Evolutionary conservation across 2,888 invertebrate genomes (phyloP), one percentile per base, ranked within the genome.

Genomic region (Latrodectus elegans): DNA sequence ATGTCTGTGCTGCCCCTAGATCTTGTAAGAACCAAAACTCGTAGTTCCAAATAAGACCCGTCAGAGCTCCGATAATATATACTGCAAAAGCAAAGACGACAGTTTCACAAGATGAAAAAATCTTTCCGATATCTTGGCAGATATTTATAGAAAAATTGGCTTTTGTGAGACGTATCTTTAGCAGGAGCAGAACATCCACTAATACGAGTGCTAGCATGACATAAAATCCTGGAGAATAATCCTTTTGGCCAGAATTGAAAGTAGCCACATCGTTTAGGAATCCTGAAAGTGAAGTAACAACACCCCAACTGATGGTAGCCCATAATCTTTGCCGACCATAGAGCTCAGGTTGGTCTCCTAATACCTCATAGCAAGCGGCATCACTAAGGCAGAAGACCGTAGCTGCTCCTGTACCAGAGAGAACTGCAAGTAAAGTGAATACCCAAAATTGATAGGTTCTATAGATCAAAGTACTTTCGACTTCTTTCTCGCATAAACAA

Each of bases 271-370:
- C 97, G n/a, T 97, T 95, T 1, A 97, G 93, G 17, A 95, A 93
- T 0, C 97, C 97, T 1, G 96, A 94, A 22, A 96, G 91, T 51
- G 96, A 93, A 0, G 96, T 95, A 91, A 96, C 94, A 76, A 95
- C 92, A n/a, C 97, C 97, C 95, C 96, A 97, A 0, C 97, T 97
- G 3, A 97, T 93, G 0, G 97, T 95, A 0, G 97, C 97, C 95
- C 96, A 98, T 88, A 97, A 93, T 72, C 97, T 94, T 92, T 98
- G 97, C 90, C 95, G 94, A 0, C 98, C 98, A 92, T 96, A 98
- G 9, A 94, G 93, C 70, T 95, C 94, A n/a, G 95, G 94, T 77
- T 94, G 94, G 6, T 95, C 94, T 94, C 96, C 97, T 52, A 98
- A 93, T 75, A 96, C 93, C 91, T 95, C 95, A 92, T 97, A 97